phyloP scores from a whole-genome alignment of 2,797 vertebrate genomes.

The Spondyliosoma cantharus region DNA sequence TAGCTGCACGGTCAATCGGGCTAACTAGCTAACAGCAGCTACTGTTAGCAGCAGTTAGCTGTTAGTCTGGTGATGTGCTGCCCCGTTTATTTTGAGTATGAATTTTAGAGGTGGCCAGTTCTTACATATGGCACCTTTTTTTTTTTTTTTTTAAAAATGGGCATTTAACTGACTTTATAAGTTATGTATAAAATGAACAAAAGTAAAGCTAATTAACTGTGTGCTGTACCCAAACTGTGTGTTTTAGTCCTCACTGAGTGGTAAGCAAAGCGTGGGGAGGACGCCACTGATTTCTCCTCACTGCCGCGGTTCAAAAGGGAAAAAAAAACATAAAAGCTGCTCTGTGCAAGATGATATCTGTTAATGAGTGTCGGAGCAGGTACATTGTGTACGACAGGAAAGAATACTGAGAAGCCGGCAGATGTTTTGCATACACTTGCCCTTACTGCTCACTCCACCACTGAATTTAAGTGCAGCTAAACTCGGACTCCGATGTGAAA shows the following conservation, averaged over 20 bases:
- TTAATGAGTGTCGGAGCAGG: slow-evolving; percentile 11
- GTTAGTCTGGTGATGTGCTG: too few relatives aligned
- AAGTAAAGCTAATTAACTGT: too few relatives aligned
- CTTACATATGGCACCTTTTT: too few relatives aligned
- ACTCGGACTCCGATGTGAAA: slow-evolving; percentile 55
- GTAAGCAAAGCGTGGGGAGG: not conserved
- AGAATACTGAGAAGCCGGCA: not conserved
- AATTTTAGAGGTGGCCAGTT: too few relatives aligned
- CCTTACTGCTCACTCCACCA: not conserved
- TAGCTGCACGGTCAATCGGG: too few relatives aligned
- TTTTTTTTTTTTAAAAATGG: too few relatives aligned
- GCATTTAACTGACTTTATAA: not conserved
- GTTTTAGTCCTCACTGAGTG: not conserved
- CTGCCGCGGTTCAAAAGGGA: not conserved
- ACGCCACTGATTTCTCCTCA: not conserved
- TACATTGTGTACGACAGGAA: too few relatives aligned
- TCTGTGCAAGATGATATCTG: not conserved
- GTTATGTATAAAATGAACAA: not conserved
- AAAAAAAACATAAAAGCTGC: not conserved
- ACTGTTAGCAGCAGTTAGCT: too few relatives aligned
- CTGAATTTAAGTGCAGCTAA: slow-evolving; percentile 22
- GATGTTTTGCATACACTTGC: not conserved
- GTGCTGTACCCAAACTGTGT: too few relatives aligned
- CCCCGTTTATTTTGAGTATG: too few relatives aligned
- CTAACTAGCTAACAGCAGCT: too few relatives aligned